phyloP scores from a whole-genome alignment of 1,140 invertebrate genomes.

The Hypsibius dujardini region DNA sequence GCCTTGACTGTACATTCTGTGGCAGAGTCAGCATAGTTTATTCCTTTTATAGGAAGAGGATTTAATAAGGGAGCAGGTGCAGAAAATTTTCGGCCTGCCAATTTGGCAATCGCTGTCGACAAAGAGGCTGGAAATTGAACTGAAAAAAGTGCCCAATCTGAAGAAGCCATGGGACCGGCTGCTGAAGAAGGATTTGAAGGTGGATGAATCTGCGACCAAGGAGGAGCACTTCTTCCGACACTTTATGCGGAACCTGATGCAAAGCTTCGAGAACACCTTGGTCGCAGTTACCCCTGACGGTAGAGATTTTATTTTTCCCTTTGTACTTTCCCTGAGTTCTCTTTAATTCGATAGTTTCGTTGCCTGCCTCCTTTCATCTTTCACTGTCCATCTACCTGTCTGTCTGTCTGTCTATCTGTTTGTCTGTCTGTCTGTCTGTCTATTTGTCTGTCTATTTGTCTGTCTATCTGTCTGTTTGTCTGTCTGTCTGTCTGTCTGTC shows the following conservation, averaged over 20 bases:
- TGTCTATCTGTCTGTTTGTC: too few relatives aligned
- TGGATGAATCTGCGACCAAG: constrained; percentile 46
- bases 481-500: too few relatives aligned
- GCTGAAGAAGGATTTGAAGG: constrained; percentile 56
- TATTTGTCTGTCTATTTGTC: too few relatives aligned
- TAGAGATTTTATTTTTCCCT: too few relatives aligned
- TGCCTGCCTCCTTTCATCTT: too few relatives aligned
- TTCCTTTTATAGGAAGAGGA: constrained; percentile 59
- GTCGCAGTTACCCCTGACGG: constrained; percentile 51
- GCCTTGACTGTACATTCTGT: constrained; percentile 23
- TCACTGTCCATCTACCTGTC: too few relatives aligned
- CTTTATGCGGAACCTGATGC: constrained; percentile 70
- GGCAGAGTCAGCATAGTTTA: neutral
- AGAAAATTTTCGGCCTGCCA: constrained; percentile 70
- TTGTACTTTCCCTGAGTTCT: too few relatives aligned
- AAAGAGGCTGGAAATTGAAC: constrained; percentile 58
- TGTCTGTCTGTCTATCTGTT: too few relatives aligned
- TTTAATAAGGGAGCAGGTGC: constrained; percentile 74
- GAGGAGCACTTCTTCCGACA: constrained; percentile 65
- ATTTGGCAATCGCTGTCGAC: constrained; percentile 67
- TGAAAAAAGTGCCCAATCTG: constrained; percentile 69
- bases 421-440: too few relatives aligned
- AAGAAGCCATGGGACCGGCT: constrained; percentile 76
- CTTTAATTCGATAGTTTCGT: too few relatives aligned
- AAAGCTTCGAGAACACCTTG: constrained; percentile 70